Percentiles rank a stretch among this genome's conserved stretches.
These are phyloP conservation scores for Scytalopus superciliaris DNA, from an alignment of 2,113 vertebrate genomes.

Conservation along the genomic window DNA sequence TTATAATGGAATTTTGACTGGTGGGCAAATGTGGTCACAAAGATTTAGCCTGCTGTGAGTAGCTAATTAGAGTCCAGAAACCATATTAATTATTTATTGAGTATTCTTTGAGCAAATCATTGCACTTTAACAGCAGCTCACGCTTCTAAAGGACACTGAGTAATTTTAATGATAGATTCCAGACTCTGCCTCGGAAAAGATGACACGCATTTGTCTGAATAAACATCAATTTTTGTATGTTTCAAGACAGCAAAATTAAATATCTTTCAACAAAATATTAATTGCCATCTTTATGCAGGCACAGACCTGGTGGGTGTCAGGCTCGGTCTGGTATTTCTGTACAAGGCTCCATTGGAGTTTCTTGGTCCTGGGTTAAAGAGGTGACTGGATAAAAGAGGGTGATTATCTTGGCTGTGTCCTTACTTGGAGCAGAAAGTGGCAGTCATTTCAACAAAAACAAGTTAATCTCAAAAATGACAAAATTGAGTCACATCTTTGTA, in stretches of 20 bases:
- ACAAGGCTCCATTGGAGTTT: neutral
- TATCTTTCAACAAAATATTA: neutral
- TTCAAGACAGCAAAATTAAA: neutral
- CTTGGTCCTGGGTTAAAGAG: neutral
- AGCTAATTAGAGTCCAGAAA: neutral
- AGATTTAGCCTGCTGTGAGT: neutral
- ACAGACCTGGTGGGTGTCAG: neutral
- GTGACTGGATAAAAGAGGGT: neutral
- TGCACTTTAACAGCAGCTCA: neutral
- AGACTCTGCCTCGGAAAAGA: neutral
- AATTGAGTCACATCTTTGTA: neutral
- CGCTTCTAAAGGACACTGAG: accelerated
- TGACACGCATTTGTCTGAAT: neutral
- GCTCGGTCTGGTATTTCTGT: neutral
- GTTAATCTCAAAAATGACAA: neutral
- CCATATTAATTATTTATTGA: neutral
- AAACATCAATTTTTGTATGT: neutral
- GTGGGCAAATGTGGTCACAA: neutral
- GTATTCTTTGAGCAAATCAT: neutral
- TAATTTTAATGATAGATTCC: neutral
- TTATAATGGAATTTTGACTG: neutral
- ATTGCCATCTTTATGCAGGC: neutral
- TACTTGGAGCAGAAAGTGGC: neutral
- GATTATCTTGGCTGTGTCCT: neutral
- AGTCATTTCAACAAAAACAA: neutral